phyloP scores from a whole-genome alignment of 2,113 vertebrate species.

The Colinus virginianus region DNA sequence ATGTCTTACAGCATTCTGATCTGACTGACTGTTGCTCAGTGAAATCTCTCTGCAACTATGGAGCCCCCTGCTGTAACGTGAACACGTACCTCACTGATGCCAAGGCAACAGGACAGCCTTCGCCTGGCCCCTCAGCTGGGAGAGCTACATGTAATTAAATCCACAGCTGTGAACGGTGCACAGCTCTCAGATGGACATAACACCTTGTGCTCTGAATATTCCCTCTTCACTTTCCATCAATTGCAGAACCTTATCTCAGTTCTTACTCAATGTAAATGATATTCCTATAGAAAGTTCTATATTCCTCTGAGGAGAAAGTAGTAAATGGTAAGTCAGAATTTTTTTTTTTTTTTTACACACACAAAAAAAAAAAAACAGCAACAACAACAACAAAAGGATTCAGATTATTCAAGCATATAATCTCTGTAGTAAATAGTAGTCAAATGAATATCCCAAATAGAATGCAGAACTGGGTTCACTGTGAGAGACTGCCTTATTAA shows the following conservation, averaged over 20 bases:
- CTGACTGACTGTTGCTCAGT: neutral
- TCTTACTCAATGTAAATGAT: neutral
- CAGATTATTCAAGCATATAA: neutral
- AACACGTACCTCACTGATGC: neutral
- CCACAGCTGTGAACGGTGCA: neutral
- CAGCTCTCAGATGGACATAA: neutral
- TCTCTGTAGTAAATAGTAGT: neutral
- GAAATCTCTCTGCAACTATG: neutral
- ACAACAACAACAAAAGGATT: neutral
- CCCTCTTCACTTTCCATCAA: neutral
- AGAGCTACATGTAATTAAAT: neutral
- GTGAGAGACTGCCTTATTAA: neutral
- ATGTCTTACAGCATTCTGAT: rapidly evolving
- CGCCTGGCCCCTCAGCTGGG: neutral
- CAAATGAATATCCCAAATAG: neutral
- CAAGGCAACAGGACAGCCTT: neutral
- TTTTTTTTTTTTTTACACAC: neutral
- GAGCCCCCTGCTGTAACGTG: neutral
- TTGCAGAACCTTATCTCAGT: neutral
- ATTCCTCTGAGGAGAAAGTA: neutral
- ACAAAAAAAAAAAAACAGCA: neutral
- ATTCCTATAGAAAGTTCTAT: neutral
- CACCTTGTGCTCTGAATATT: neutral
- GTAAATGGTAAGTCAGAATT: neutral
- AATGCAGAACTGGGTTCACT: neutral